These are phyloP conservation scores for Patiria miniata DNA, from an alignment of 35 echinoderm and acorn worm genomes.

Conservation along the genomic window DNA sequence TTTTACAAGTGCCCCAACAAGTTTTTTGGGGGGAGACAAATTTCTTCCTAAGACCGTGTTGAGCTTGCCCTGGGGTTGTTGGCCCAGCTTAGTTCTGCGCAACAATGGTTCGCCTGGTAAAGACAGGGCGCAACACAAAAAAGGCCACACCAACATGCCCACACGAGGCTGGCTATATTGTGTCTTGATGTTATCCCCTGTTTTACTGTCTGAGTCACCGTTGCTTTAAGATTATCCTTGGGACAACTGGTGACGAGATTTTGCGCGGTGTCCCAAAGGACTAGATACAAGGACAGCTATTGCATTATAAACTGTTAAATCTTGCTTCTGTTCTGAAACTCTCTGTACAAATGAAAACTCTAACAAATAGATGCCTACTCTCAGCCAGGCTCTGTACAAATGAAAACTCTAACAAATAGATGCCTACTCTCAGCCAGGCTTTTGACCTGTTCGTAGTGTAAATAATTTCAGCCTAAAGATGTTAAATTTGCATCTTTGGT, in stretches of 20 bases:
- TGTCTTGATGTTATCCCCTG: conserved; percentile 4
- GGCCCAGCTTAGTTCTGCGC: conserved; percentile 15
- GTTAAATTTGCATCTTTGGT: too few relatives aligned
- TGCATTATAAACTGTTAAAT: too few relatives aligned
- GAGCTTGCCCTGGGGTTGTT: conserved; percentile 32
- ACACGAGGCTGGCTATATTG: background rate
- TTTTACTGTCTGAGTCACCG: background rate
- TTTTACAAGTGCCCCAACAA: conserved; percentile 1
- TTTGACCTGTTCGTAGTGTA: too few relatives aligned
- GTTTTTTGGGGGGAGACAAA: background rate
- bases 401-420: too few relatives aligned
- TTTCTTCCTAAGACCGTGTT: background rate
- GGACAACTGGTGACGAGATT: conserved; percentile 5
- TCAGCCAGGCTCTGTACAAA: too few relatives aligned
- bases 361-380: too few relatives aligned
- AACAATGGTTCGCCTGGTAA: conserved; percentile 7
- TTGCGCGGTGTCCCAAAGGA: background rate
- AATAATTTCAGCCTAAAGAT: too few relatives aligned
- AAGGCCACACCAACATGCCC: background rate
- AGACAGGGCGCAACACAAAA: conserved; percentile 14
- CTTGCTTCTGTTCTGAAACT: too few relatives aligned
- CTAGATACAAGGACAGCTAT: too few relatives aligned
- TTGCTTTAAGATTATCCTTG: conserved; percentile 15
- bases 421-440: too few relatives aligned
- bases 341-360: too few relatives aligned